Conservation (phyloP, 2,888 invertebrate species). For the Lasioglossum pauxillum region DNA sequence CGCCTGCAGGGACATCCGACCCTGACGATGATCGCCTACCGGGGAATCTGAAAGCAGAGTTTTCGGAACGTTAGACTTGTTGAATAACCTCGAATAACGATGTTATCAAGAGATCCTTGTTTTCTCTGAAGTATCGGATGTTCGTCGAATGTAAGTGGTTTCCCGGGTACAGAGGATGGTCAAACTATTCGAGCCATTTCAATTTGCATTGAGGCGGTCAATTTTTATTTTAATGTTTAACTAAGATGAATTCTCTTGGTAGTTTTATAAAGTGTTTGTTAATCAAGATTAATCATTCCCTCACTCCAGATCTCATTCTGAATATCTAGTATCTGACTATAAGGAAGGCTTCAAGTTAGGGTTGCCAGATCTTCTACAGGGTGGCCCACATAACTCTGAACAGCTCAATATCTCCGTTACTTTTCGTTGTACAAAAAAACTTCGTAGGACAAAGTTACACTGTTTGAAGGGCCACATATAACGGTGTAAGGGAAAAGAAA, state of each 20-base stretch:
- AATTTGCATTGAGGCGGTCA: too few species aligned
- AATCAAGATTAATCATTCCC: not conserved
- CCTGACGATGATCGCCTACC: constrained; percentile 74
- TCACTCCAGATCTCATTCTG: not conserved
- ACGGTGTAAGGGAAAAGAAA: too few species aligned
- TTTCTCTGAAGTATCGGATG: not conserved
- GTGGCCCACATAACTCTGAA: too few species aligned
- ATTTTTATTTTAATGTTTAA: not conserved
- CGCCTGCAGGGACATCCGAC: constrained; percentile 73
- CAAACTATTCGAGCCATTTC: not conserved
- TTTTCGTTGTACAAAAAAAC: too few species aligned
- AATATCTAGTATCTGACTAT: not conserved
- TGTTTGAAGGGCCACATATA: too few species aligned
- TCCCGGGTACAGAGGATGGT: too few species aligned
- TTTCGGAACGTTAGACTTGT: not conserved
- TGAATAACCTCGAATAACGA: not conserved
- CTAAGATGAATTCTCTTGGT: not conserved
- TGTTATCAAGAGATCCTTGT: not conserved
- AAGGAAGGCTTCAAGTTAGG: not conserved
- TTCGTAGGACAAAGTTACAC: too few species aligned
- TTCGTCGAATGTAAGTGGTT: not conserved
- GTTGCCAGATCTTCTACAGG: too few species aligned
- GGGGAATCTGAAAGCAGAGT: constrained; percentile 72
- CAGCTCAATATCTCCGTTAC: too few species aligned
- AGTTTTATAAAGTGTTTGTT: not conserved